These are phyloP conservation scores for Sisor rabdophorus DNA, from an alignment of 2,113 vertebrate genomes.

Conservation along the genomic window DNA sequence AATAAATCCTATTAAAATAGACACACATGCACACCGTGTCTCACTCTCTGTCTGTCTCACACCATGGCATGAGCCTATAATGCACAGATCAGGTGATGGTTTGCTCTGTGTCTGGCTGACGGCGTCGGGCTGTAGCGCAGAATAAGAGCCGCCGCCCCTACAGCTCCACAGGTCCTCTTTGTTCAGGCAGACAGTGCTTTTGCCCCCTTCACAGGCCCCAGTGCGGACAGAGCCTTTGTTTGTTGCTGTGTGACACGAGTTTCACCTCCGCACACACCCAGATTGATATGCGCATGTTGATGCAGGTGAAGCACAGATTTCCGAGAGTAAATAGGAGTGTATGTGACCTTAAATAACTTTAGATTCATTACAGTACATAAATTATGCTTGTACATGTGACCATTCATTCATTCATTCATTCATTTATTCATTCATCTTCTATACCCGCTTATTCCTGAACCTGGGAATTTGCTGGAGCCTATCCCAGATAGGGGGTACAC, in stretches of 20 bases:
- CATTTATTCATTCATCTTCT: too few relatives aligned
- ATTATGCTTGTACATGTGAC: background rate
- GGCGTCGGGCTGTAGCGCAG: conserved; percentile 26
- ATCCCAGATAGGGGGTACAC: too few relatives aligned
- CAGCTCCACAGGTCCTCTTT: conserved; percentile 56
- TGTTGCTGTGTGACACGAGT: conserved; percentile 41
- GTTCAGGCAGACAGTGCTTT: conserved; percentile 55
- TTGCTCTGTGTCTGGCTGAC: conserved; percentile 19
- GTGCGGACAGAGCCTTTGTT: conserved; percentile 50
- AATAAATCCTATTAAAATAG: background rate
- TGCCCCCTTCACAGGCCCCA: conserved; percentile 44
- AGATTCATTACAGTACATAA: background rate
- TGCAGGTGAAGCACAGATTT: conserved; percentile 36
- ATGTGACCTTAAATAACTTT: background rate
- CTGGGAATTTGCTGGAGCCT: too few relatives aligned
- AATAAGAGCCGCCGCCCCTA: conserved; percentile 28
- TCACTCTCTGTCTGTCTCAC: conserved; percentile 2
- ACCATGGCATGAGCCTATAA: conserved; percentile 9
- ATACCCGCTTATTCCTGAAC: too few relatives aligned
- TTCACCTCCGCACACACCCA: conserved; percentile 34
- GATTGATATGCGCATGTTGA: conserved; percentile 49
- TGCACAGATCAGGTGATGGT: conserved; percentile 24
- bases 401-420: too few relatives aligned
- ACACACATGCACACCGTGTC: background rate
- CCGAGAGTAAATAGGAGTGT: conserved; percentile 28